A percentile compares a stretch with the other conserved stretches of the same genome.
phyloP scores from a whole-genome alignment of 2,797 vertebrate genomes.

The Esox masquinongy region DNA sequence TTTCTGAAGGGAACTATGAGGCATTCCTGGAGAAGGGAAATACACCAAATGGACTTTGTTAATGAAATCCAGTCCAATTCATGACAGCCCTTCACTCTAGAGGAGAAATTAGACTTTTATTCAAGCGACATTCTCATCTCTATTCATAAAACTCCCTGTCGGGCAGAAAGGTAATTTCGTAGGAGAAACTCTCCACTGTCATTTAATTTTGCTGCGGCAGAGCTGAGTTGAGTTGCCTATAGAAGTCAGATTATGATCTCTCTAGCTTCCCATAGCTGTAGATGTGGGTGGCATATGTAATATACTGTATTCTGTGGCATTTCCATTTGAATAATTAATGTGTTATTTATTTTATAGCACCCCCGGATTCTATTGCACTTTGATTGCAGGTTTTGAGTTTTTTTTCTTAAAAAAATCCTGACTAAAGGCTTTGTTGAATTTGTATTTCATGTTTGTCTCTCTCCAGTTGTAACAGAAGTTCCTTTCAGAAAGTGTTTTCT shows the following conservation, averaged over 20 bases:
- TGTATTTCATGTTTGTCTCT: neutral
- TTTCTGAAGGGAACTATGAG: slow-evolving; percentile 10
- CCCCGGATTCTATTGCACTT: slow-evolving; percentile 5
- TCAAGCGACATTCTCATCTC: neutral
- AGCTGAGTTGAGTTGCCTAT: slow-evolving; percentile 6
- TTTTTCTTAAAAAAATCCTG: neutral
- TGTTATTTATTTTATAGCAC: slow-evolving; percentile 1
- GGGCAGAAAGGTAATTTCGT: slow-evolving; percentile 11
- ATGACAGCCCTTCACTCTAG: neutral
- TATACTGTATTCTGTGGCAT: neutral
- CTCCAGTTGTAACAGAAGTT: slow-evolving; percentile 31
- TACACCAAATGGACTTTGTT: neutral
- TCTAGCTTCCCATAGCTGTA: neutral
- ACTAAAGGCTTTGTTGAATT: slow-evolving; percentile 19
- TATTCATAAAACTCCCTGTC: slow-evolving; percentile 8
- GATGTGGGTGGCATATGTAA: neutral
- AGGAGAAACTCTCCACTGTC: slow-evolving; percentile 3
- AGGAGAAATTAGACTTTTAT: slow-evolving; percentile 10
- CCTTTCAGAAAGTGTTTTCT: slow-evolving; percentile 42
- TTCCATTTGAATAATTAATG: slow-evolving; percentile 18
- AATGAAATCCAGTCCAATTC: slow-evolving; percentile 6
- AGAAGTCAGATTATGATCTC: slow-evolving; percentile 12
- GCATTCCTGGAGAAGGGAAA: neutral
- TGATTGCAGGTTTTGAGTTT: neutral
- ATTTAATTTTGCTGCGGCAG: neutral